Evolutionary conservation across 2,113 vertebrate species (phyloP).

Genomic region (Perca fluviatilis): DNA sequence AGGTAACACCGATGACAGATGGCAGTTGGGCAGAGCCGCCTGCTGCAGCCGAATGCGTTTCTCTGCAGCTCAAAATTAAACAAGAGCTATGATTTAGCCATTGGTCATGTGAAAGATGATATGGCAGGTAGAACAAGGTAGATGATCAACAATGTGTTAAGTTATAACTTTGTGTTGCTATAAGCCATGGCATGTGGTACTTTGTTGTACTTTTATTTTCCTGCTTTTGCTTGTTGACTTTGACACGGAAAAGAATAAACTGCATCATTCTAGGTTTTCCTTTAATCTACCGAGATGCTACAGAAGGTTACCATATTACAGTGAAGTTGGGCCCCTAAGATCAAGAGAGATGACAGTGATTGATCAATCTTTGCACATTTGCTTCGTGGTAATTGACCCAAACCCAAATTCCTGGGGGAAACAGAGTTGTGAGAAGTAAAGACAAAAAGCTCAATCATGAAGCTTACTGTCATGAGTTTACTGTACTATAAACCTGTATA

Average conservation of each 20-base stretch:
- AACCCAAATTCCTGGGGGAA: background rate
- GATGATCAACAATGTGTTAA: background rate
- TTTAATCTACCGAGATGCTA: background rate
- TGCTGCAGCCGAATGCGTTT: background rate
- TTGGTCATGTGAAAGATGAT: slow-evolving; percentile 12
- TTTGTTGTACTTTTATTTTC: background rate
- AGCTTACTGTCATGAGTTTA: background rate
- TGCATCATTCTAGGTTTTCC: background rate
- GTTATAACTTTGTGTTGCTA: background rate
- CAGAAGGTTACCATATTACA: too few relatives aligned
- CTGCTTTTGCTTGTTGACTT: background rate
- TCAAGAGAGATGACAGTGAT: background rate
- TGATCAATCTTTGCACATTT: background rate
- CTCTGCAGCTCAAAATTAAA: slow-evolving; percentile 30
- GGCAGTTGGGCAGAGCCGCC: slow-evolving; percentile 50
- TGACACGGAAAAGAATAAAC: background rate
- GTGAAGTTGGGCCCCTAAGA: too few relatives aligned
- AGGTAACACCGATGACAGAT: slow-evolving; percentile 50
- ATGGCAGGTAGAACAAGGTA: background rate
- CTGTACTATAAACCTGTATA: background rate
- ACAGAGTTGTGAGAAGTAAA: background rate
- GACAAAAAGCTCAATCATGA: background rate
- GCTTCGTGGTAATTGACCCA: background rate
- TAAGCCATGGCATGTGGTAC: too few relatives aligned
- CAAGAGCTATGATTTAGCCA: slow-evolving; percentile 24